Percentiles rank a stretch among this genome's conserved stretches.
Conservation (phyloP, 2,797 vertebrate species). For the Hapalemur alaotrensis region DNA sequence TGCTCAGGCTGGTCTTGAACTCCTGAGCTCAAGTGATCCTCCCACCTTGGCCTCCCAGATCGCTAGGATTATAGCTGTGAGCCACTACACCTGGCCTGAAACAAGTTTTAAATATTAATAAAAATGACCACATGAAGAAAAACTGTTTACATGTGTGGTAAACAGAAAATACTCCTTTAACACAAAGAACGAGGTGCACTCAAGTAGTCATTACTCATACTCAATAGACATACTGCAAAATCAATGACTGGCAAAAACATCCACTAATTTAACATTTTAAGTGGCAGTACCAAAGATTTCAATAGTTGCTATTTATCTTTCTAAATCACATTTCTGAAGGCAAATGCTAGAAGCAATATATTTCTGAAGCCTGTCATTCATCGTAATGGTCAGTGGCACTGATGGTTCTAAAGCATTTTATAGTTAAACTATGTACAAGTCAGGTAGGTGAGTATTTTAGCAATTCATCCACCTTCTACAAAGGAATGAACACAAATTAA, state of each 20-base stretch:
- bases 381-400: neutral
- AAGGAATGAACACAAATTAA: neutral
- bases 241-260: neutral
- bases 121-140: neutral
- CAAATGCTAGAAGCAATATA: neutral
- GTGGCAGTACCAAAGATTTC: neutral
- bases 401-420: fast-evolving
- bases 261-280: neutral
- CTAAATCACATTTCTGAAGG: neutral
- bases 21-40: too few species aligned
- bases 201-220: neutral
- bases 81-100: too few species aligned
- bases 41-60: too few species aligned
- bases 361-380: neutral
- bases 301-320: neutral
- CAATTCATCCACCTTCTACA: neutral
- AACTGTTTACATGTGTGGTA: neutral
- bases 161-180: neutral
- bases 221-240: neutral
- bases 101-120: neutral
- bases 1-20: too few species aligned
- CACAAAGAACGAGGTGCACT: fast-evolving
- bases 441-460: fast-evolving
- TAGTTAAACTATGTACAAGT: too few species aligned
- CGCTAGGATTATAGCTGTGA: too few species aligned